Evolutionary conservation across 2,888 invertebrate genomes (phyloP), one percentile per base, ranked within the genome.

Genomic region (Adelphocoris suturalis): DNA sequence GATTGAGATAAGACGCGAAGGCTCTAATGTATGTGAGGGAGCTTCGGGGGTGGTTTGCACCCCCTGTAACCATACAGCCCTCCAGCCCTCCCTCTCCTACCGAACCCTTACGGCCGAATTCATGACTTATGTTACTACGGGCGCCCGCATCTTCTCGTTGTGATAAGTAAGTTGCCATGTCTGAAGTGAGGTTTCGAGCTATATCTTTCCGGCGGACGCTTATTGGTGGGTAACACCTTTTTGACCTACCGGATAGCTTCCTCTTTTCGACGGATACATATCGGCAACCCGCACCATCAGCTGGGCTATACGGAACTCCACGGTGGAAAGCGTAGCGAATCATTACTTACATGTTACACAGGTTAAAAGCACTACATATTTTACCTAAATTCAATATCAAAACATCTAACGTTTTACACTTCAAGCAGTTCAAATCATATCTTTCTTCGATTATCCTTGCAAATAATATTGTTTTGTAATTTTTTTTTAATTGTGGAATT

Each of bases 1-100:
- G 88, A 88, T 88, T 80, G 88, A 88, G 88, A 88, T 88, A 88
- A 88, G 88, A 28, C 78, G 52, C 23, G 86, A 86, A 86, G 86
- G 47, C 75, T 68, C 75, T 86, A 85, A 85, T 85, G 46, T 85
- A 85, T 46, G 85, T 57, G 85, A 12, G 28, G 57, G 52, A 13
- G 52, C 48, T 19, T 16, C n/a, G 82, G 23, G n/a, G 37, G 19
- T 13, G 46, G 47, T n/a, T 16, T n/a, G 27, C 37, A 23, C 80
- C 16, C 37, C 11, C 28, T 3, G 47, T 14, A 11, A 16, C 16
- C 37, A 46, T 19, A n/a, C 7, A 27, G 19, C 12, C 80, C 27
- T 52, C 19, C 81, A 52, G 78, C 13, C 23, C 52, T 14, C 11
- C 27, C 48, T 52, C 13, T 46, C 47, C 23, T 27, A 19, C 19